phyloP scores from a whole-genome alignment of 2,113 vertebrate genomes.

The Circaetus gallicus region DNA sequence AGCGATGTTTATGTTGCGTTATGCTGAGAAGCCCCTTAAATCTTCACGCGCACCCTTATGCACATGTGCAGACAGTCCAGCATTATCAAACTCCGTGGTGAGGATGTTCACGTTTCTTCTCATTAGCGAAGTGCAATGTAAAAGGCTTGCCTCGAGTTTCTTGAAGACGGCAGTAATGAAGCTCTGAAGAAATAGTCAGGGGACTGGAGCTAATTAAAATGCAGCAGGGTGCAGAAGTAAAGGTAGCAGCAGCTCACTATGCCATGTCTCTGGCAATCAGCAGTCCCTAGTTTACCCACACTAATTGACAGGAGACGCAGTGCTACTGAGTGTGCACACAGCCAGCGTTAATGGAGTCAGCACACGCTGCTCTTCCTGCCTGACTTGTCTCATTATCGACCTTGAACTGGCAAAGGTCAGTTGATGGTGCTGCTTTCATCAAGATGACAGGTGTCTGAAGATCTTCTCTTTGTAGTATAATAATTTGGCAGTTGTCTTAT shows the following conservation, averaged over 20 bases:
- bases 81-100: constrained; percentile 42
- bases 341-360: constrained; percentile 74
- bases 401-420: constrained; percentile 83
- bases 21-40: constrained; percentile 16
- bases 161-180: constrained; percentile 75
- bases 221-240: constrained; percentile 76
- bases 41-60: background rate
- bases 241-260: constrained; percentile 69
- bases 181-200: constrained; percentile 73
- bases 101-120: constrained; percentile 65
- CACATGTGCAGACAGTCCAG: background rate
- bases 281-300: constrained; percentile 70
- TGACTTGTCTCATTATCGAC: constrained; percentile 84
- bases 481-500: constrained; percentile 80
- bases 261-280: constrained; percentile 77
- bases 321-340: constrained; percentile 64
- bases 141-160: constrained; percentile 67
- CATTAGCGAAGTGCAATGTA: constrained; percentile 66
- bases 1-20: background rate
- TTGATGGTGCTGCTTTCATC: constrained; percentile 74
- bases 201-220: constrained; percentile 86
- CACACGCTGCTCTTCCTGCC: constrained; percentile 72
- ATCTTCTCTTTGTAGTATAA: constrained; percentile 73
- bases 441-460: constrained; percentile 78
- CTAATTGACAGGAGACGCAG: constrained; percentile 84